Evolutionary conservation across 2,797 vertebrate species (phyloP).

Genomic region (Peromyscus eremicus): DNA sequence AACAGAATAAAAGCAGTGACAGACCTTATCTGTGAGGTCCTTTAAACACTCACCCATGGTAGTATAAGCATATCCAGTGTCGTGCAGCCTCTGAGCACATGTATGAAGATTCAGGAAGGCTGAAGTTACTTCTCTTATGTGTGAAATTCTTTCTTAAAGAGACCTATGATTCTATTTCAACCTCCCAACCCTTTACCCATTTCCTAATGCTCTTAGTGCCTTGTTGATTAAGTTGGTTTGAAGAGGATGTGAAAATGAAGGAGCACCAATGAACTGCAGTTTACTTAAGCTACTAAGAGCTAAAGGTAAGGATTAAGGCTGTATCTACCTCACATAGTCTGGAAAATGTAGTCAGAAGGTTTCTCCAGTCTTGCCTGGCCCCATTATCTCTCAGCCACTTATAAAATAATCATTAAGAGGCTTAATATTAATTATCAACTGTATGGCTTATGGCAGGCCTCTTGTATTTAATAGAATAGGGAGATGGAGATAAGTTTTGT

Average conservation of each 20-base stretch:
- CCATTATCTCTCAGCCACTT: no score
- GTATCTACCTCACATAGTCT: neutral
- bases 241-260: neutral
- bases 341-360: no score
- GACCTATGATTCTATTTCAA: neutral
- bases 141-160: neutral
- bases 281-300: neutral
- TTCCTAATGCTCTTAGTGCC: neutral
- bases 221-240: neutral
- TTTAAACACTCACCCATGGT: neutral
- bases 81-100: rapidly evolving
- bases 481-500: neutral
- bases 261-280: neutral
- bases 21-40: neutral
- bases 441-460: no score
- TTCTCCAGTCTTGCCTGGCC: no score
- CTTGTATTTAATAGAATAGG: neutral
- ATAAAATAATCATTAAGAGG: no score
- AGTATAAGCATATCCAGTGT: neutral
- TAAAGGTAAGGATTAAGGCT: neutral
- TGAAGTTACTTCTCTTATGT: neutral
- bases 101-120: neutral
- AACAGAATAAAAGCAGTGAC: neutral
- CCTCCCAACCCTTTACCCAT: neutral
- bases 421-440: no score